Evolutionary conservation across 2,113 vertebrate genomes (phyloP).

Genomic region (Tiliqua scincoides): DNA sequence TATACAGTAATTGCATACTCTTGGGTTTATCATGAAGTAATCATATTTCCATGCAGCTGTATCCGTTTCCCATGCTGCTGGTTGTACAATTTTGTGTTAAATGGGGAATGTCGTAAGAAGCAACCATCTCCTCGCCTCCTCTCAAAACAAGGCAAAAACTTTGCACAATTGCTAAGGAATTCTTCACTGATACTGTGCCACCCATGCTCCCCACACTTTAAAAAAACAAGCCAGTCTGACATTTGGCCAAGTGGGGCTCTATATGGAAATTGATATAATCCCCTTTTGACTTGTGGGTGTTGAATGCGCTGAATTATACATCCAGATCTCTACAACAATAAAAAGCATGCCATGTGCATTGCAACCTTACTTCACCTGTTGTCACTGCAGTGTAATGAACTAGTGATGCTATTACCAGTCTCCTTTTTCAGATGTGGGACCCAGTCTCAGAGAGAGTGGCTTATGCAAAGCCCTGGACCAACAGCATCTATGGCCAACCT

Average conservation of each 20-base stretch:
- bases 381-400: background rate
- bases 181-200: background rate
- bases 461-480: no score
- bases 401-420: background rate
- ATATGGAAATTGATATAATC: background rate
- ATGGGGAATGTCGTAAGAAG: background rate
- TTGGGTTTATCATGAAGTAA: background rate
- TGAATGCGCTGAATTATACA: background rate
- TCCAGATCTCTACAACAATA: background rate
- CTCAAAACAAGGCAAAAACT: background rate
- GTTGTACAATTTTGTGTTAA: background rate
- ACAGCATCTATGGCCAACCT: background rate
- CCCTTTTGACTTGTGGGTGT: background rate
- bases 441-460: background rate
- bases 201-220: background rate
- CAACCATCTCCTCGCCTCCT: background rate
- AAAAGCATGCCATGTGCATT: background rate
- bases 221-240: background rate
- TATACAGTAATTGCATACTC: background rate
- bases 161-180: background rate
- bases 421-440: background rate
- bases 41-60: background rate
- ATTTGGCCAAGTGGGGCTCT: background rate
- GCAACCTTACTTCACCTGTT: background rate
- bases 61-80: background rate